These are phyloP conservation scores for Rhopalosiphum padi DNA, from an alignment of 1,140 invertebrate genomes.

Conservation along the genomic window DNA sequence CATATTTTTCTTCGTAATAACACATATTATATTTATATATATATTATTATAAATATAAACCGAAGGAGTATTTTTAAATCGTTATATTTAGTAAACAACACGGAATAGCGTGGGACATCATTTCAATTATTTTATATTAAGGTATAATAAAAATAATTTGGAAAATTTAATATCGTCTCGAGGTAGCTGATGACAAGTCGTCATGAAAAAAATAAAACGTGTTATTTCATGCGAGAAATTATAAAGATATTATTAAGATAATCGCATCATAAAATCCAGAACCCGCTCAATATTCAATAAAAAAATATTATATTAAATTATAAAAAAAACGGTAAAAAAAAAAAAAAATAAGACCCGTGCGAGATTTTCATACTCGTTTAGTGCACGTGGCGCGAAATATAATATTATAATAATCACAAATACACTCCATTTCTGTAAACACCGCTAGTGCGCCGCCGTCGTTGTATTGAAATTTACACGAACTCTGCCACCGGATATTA, in stretches of 20 bases:
- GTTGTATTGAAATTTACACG: neutral
- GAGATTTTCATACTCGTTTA: neutral
- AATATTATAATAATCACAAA: neutral
- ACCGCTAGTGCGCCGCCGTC: neutral
- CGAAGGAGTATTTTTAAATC: no score
- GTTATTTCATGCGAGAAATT: neutral
- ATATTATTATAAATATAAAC: neutral
- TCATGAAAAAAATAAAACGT: neutral
- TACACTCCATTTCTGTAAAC: neutral
- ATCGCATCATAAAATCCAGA: neutral
- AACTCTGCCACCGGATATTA: neutral
- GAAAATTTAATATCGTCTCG: neutral
- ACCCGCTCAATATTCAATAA: neutral
- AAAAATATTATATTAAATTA: neutral
- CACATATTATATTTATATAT: neutral
- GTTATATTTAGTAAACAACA: no score
- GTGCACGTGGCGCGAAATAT: neutral
- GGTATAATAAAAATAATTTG: neutral
- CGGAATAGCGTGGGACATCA: no score
- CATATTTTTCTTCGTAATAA: neutral
- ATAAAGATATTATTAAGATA: neutral
- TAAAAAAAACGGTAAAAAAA: neutral
- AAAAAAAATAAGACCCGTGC: no score
- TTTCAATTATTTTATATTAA: no score
- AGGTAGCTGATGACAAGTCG: neutral